Percentiles rank a stretch among this genome's conserved stretches.
Evolutionary conservation across 2,888 invertebrate genomes (phyloP).

Genomic region (Sycophila texana): DNA sequence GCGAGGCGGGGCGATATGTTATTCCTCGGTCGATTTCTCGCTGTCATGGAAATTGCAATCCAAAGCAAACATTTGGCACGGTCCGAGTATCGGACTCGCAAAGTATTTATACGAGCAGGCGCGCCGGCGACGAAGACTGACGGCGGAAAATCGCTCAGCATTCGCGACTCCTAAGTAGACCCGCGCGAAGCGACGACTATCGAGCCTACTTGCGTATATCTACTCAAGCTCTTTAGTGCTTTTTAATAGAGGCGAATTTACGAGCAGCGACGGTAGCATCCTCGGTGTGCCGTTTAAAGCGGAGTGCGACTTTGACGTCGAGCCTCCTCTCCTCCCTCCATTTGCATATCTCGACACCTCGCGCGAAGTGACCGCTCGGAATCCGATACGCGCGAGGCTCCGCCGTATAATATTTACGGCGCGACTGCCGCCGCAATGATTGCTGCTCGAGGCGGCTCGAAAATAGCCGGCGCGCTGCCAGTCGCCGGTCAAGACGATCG

Average conservation of each 20-base stretch:
- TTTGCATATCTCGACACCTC: constrained; percentile 50
- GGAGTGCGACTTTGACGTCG: not conserved
- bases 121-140: not conserved
- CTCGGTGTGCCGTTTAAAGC: not conserved
- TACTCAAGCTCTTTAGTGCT: constrained; percentile 3
- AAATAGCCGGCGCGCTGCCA: constrained; percentile 23
- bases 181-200: constrained; percentile 3
- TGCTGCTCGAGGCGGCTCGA: constrained; percentile 19
- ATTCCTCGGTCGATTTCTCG: not conserved
- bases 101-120: no score
- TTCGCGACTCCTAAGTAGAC: not conserved
- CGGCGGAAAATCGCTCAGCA: constrained; percentile 2
- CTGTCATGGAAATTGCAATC: no score
- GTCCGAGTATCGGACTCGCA: no score
- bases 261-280: constrained; percentile 20
- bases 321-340: constrained; percentile 1
- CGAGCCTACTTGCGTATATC: not conserved
- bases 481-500: not conserved
- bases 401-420: constrained; percentile 14
- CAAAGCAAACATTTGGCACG: not conserved
- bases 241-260: constrained; percentile 41
- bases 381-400: constrained; percentile 8
- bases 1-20: not conserved
- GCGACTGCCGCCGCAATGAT: constrained; percentile 12
- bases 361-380: constrained; percentile 9